Evolutionary conservation across 2,888 invertebrate species (phyloP).

Genomic region (Rhamnusium bicolor): DNA sequence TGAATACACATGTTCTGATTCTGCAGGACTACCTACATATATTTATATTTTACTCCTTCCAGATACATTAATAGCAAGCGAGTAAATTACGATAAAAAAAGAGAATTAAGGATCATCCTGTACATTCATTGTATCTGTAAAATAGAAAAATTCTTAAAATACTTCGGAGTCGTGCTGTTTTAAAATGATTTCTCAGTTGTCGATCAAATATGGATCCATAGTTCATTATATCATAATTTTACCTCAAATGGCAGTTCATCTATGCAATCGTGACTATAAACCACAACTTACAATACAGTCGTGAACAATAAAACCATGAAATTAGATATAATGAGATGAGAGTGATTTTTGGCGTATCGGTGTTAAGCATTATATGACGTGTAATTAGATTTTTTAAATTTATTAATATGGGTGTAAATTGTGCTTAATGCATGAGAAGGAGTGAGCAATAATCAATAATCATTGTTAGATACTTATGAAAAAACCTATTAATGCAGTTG

Average conservation of each 20-base stretch:
- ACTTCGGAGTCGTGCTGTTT: neutral
- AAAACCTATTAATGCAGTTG: too few relatives aligned
- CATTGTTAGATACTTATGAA: too few relatives aligned
- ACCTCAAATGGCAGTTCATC: slow-evolving; percentile 9
- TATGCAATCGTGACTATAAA: slow-evolving; percentile 11
- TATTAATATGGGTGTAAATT: neutral
- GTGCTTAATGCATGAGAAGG: neutral
- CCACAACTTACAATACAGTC: neutral
- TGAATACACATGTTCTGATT: too few relatives aligned
- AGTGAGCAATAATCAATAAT: too few relatives aligned
- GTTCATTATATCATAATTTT: slow-evolving; percentile 13
- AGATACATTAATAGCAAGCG: too few relatives aligned
- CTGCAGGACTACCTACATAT: too few relatives aligned
- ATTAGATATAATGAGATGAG: neutral
- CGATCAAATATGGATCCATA: slow-evolving; percentile 6
- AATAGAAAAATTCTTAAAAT: neutral
- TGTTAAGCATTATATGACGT: neutral
- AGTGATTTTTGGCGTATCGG: neutral
- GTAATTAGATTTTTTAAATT: neutral
- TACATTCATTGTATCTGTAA: too few relatives aligned
- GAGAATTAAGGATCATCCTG: too few relatives aligned
- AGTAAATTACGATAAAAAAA: too few relatives aligned
- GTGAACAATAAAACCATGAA: slow-evolving; percentile 8
- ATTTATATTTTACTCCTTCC: too few relatives aligned
- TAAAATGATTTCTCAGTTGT: neutral